Evolutionary conservation across 2,888 invertebrate species (phyloP), one percentile per base, ranked within the genome.

Genomic region (Desoria tigrina): DNA sequence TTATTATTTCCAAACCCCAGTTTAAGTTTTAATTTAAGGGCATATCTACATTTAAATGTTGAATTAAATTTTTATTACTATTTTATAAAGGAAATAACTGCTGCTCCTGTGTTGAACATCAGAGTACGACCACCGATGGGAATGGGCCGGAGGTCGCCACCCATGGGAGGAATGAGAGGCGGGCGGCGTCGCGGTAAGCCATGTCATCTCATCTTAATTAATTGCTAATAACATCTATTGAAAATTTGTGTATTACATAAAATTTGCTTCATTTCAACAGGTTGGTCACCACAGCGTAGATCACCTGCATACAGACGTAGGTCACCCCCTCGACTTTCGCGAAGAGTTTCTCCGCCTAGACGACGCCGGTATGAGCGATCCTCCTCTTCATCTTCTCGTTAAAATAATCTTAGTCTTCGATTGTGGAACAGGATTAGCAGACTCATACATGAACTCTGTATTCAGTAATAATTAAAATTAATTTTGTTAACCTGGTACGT

Each of bases 81-180:
- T n/a, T n/a, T n/a, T n/a, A n/a, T n/a, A n/a, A n/a, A n/a, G 80
- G 95, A 95, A 83, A 90, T 98, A 60, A 92, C 94, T 24, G 94
- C 93, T 37, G 93, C 94, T 42, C 92, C 95, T n/a, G 94, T 97
- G 68, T 82, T 95, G 78, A 83, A 92, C 28, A 77, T 80, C 54
- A 77, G 80, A 28, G 80, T 80, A 3, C 78, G 78, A 23, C 76
- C 77, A 7, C 78, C 78, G 18, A 23, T 62, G 53, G 59, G 61
- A 56, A 55, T 42, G n/a, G 57, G 57, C 9, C 68, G 79, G 14
- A 73, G 80, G 49, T 78, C 79, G n/a, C 78, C 78, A 9, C 78
- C 78, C 7, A 61, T 64, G 7, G 64, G 72, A 54, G 67, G 78
- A 53, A 21, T 64, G 21, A 7, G 49, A 11, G n/a, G n/a, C n/a